Evolutionary conservation across 2,888 invertebrate genomes (phyloP), one percentile per base, ranked within the genome.

Genomic region (Dryadula phaetusa): DNA sequence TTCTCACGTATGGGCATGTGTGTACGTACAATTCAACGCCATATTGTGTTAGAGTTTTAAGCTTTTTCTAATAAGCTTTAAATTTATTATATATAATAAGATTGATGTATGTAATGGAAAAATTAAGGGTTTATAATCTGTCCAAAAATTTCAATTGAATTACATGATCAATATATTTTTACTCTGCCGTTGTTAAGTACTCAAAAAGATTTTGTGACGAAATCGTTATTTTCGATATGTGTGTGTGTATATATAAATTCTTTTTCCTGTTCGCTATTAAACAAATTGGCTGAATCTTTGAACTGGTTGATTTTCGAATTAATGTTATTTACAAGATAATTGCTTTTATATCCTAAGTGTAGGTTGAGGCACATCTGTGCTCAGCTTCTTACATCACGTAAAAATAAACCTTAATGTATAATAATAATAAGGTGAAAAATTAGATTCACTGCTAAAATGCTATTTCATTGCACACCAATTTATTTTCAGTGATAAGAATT

Each of bases 21-120:
- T 70, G 66, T 70, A 75, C 79, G 77, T 81, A 83, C 80, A 84
- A 81, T 74, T 72, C 75, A 75, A 77, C 83, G 88, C 87, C 87
- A 87, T 87, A 86, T 67, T 70, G 49, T 70, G 49, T 67, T 58
- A 67, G 37, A 42, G 22, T 56, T 14, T 34, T 66, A 61, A 66
- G 52, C 49, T 52, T 66, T 61, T 32, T 49, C 47, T 7, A 34
- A 46, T 46, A 60, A 49, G 61, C 60, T 61, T 66, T 62, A 54
- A 54, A 66, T 34, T 66, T 66, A 62, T 47, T 28, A 10, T 49
- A 10, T 49, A 32, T 32, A 8, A 49, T 49, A 25, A 49, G 28
- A 49, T 28, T 28, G 1, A 49, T 49, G 28, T 16, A 16, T 49
- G 28, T 49, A 49, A 28, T 16, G n/a, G 16, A 49, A 49, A 49